Base-by-base conservation (phyloP, 1,140 invertebrate species). In the Sesamia nonagrioides region DNA sequence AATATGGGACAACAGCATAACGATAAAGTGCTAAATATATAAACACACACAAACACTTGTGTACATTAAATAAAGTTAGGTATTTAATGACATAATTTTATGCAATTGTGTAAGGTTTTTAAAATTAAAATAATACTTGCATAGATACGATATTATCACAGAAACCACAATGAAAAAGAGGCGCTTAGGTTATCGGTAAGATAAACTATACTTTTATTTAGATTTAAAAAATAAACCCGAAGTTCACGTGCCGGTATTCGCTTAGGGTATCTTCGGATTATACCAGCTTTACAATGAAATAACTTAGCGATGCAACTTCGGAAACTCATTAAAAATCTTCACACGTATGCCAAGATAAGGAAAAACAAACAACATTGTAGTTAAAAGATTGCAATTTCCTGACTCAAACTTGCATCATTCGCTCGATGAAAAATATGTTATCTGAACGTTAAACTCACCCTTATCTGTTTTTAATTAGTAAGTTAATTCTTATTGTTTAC, bases 331-430 rank as follows among this genome's bases (percentile, higher is more conserved):
- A 68, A 18, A 27, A 48, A 68, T 48, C 40, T 45, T 50, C 2
- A 68, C 63, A 68, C 63, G 42, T 68, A 68, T 27, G 18, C 11
- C 35, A 33, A 15, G 42, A 27, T 48, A 68, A 48, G 40, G 42
- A 68, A 27, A 68, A 68, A 68, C 63, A 68, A 68, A 27, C 33
- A 68, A 3, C n/a, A 13, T 8, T 54, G 8, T 37, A 11, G 48
- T n/a, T 71, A 15, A 11, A 15, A 42, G 3, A 35, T 35, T 71
- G 45, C 48, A 52, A 50, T 37, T 37, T 5, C 8, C 8, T 37
- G 2, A 54, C 5, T 11, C 27, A 37, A 71, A 33, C 68, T 71
- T 71, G 48, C 68, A 71, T 54, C 68, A 71, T 54, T 3, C 17
- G 11, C 6, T 50, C 11, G 0, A 2, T 0, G 27, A 35, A 54